Conservation (phyloP, 2,888 invertebrate species). For the Ennomos quercinarius region DNA sequence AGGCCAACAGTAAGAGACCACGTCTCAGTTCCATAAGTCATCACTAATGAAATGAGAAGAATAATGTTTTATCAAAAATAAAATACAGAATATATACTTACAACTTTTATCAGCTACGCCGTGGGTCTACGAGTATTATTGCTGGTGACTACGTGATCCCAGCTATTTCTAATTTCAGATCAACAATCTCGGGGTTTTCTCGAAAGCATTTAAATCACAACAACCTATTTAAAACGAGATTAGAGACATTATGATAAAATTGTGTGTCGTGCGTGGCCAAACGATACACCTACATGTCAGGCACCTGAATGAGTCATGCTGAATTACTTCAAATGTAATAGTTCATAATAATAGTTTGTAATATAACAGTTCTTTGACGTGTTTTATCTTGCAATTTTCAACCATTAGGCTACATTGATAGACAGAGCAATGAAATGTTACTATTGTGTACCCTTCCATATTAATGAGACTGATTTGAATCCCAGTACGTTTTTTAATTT, state of each 20-base stretch:
- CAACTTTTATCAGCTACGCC: no score
- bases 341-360: no score
- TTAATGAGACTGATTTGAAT: no score
- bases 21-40: no score
- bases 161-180: slow-evolving; percentile 18
- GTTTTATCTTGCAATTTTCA: no score
- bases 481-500: no score
- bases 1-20: no score
- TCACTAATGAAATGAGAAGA: no score
- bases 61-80: neutral
- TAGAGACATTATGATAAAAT: slow-evolving; percentile 15
- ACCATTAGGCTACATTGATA: no score
- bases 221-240: slow-evolving; percentile 13
- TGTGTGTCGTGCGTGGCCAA: slow-evolving; percentile 16
- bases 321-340: slow-evolving; percentile 5
- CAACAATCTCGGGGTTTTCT: slow-evolving; percentile 8
- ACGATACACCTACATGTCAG: neutral
- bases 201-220: slow-evolving; percentile 13
- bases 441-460: no score
- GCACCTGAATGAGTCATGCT: slow-evolving; percentile 7
- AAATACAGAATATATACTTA: neutral
- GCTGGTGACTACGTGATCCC: slow-evolving; percentile 1
- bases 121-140: slow-evolving; percentile 4
- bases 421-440: no score
- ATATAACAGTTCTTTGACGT: neutral